Base-by-base conservation (phyloP, 2,888 invertebrate species). In the Nomada ferruginata region DNA sequence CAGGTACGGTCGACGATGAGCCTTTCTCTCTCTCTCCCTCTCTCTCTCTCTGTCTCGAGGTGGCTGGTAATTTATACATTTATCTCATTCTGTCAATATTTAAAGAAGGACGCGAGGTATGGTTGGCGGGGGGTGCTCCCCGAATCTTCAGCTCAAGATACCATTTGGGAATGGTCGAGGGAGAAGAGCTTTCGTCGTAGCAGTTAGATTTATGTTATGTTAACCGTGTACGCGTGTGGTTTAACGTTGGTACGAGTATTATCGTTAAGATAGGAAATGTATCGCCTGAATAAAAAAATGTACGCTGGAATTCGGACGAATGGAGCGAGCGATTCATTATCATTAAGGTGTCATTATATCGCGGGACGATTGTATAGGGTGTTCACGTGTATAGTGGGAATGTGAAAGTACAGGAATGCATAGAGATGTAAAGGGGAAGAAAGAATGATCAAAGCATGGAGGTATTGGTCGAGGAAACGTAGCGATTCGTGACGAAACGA, bases 1-100 rank as follows among this genome's bases (percentile, higher is more conserved):
- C 72, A 74, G 76, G 61, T 42, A 75, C 63, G 69, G 60, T 79
- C 82, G 85, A 85, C 87, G 78, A 82, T 87, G 87, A 86, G 87
- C 85, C 79, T 84, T 85, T 61, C 71, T 5, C 36, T 29, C 29
- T 29, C 29, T 29, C 29, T 29, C 29, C 0, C 29, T 29, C 29
- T 5, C 29, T 29, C 29, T 36, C 7, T 36, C 36, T 7, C 36
- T 36, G 36, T 74, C 79, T 57, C 75, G 72, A 89, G 87, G 84
- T 87, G 90, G 68, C 82, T 86, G 86, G 89, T 90, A 91, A 91
- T 90, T 91, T 89, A 91, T 90, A 90, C 88, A 86, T 90, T 90
- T 90, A 90, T 90, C 89, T 89, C 86, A 88, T 90, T 89, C 84
- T 88, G 90, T 89, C 90, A 90, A 91, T 90, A 90, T 91, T 91